Conservation (phyloP, 1,140 invertebrate genomes). For the Arion vulgaris region DNA sequence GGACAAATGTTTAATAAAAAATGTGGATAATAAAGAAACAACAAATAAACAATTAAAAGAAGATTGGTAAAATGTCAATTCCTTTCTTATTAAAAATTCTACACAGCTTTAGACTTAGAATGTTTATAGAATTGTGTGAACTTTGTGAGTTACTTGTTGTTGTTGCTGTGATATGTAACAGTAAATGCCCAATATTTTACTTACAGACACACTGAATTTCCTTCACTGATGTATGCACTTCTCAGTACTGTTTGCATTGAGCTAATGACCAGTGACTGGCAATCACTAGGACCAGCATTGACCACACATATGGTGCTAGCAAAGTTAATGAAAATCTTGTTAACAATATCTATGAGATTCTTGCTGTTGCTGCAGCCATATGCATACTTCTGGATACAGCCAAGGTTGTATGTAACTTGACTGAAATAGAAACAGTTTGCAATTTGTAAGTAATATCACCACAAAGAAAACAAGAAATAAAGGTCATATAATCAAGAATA, state of each 20-base stretch:
- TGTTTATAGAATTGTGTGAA: no score
- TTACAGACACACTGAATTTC: slow-evolving; percentile 35
- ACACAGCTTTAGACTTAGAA: no score
- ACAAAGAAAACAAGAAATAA: no score
- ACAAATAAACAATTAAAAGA: no score
- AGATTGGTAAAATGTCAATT: no score
- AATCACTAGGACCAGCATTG: slow-evolving; percentile 7
- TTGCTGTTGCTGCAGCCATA: neutral
- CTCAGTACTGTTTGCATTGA: slow-evolving; percentile 33
- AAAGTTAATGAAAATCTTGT: slow-evolving; percentile 16
- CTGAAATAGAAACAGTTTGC: slow-evolving; percentile 15
- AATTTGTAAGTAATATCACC: neutral
- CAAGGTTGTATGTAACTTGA: neutral
- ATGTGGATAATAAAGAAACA: no score
- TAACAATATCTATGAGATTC: slow-evolving; percentile 13
- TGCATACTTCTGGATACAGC: slow-evolving; percentile 25
- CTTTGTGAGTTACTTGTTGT: no score
- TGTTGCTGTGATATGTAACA: no score
- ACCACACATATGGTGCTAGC: slow-evolving; percentile 34
- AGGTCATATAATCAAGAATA: no score
- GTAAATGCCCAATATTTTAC: no score
- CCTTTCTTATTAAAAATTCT: no score
- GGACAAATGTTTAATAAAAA: no score
- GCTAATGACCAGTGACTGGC: slow-evolving; percentile 22
- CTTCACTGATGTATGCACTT: slow-evolving; percentile 26